Conservation (phyloP, 2,797 vertebrate genomes). For the Coregonus ussuriensis region DNA sequence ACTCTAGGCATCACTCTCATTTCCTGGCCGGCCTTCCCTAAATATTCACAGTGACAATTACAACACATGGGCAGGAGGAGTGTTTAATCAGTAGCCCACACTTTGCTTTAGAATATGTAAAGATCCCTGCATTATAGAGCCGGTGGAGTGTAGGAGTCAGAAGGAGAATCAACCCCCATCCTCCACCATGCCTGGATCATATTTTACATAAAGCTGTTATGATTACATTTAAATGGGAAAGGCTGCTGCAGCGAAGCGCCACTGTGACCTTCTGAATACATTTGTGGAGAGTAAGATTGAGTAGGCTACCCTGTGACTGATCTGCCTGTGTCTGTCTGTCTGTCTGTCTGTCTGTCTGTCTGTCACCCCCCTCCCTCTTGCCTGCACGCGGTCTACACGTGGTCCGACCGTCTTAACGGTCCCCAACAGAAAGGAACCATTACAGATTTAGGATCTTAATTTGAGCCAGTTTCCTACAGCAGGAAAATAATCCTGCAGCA, state of each 20-base stretch:
- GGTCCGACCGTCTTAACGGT: conserved; percentile 43
- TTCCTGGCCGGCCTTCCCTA: neutral
- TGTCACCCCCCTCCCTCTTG: conserved; percentile 28
- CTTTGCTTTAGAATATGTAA: neutral
- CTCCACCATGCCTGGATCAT: conserved; percentile 51
- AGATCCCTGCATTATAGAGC: conserved; percentile 12
- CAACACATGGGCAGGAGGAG: neutral
- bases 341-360: conserved; percentile 26
- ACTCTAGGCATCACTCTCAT: neutral
- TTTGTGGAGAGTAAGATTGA: conserved; percentile 64
- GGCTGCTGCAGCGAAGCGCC: conserved; percentile 60
- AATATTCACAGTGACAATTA: neutral
- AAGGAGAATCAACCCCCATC: conserved; percentile 34
- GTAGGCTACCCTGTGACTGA: conserved; percentile 61
- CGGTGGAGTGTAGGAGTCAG: conserved; percentile 21
- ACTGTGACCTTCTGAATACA: conserved; percentile 74
- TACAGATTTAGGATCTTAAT: conserved; percentile 37
- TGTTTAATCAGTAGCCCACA: neutral
- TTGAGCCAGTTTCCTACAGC: no score
- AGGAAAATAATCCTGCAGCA: no score
- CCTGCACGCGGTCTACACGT: conserved; percentile 36
- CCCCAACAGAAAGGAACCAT: conserved; percentile 23
- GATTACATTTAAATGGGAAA: conserved; percentile 73
- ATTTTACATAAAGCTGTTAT: conserved; percentile 71
- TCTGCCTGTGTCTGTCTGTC: conserved; percentile 60